Evolutionary conservation across 2,113 vertebrate genomes (phyloP).

Genomic region (Chlorodrepanis virens): DNA sequence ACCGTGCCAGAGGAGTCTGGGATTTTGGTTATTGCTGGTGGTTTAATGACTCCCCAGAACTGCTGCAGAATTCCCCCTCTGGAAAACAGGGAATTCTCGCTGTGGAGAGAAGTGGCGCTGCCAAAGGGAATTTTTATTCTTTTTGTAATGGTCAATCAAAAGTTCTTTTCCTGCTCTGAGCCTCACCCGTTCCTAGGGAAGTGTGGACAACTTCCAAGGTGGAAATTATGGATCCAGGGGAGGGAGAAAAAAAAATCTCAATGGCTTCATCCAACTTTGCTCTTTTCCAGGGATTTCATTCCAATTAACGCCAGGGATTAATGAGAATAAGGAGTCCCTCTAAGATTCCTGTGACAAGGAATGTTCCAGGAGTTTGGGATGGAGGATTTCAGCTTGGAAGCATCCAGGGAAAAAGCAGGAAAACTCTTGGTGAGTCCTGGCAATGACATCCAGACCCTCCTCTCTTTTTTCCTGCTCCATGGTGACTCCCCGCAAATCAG

Average conservation of each 20-base stretch:
- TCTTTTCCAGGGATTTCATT: background rate
- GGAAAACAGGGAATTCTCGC: background rate
- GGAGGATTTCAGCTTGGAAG: background rate
- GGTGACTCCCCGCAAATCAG: background rate
- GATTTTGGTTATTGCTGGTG: background rate
- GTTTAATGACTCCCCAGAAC: background rate
- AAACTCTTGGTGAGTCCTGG: background rate
- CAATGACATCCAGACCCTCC: background rate
- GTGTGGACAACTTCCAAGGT: background rate
- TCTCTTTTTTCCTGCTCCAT: background rate
- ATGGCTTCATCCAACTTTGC: background rate
- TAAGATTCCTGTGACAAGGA: background rate
- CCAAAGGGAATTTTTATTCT: background rate
- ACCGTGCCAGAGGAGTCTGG: background rate
- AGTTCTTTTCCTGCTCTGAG: background rate
- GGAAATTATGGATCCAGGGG: background rate
- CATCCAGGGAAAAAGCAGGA: background rate
- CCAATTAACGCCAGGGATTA: background rate
- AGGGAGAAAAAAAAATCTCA: background rate
- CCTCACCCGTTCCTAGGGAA: background rate
- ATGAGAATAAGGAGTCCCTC: background rate
- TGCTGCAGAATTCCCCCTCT: background rate
- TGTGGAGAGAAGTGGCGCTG: rapidly evolving
- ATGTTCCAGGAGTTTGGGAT: background rate
- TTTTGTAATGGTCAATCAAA: background rate